A percentile compares a stretch with the other conserved stretches of the same genome.
phyloP scores from a whole-genome alignment of 1,140 invertebrate species.

The Diorhabda elongata region DNA sequence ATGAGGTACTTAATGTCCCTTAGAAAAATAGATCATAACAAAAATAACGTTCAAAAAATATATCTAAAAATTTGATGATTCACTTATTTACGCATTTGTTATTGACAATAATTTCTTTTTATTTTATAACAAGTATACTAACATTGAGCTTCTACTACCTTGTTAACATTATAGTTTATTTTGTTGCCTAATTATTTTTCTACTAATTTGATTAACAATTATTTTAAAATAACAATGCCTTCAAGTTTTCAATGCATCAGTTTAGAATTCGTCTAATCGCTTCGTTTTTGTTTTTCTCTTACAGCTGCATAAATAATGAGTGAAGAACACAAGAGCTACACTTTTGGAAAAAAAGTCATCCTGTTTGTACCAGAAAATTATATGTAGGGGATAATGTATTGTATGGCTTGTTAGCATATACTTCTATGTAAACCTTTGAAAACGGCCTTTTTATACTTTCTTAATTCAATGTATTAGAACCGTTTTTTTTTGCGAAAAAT shows the following conservation, averaged over 20 bases:
- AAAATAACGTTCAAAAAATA: too few species aligned
- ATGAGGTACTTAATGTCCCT: too few species aligned
- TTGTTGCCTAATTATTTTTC: background rate
- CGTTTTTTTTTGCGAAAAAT: too few species aligned
- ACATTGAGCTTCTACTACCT: background rate
- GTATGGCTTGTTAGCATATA: constrained; percentile 11
- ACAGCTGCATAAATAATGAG: constrained; percentile 41
- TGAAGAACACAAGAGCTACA: constrained; percentile 18
- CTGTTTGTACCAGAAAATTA: background rate
- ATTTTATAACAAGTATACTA: too few species aligned
- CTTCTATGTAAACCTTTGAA: background rate
- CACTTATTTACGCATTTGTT: too few species aligned
- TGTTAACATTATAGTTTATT: background rate
- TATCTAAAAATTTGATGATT: too few species aligned
- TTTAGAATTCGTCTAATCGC: constrained; percentile 38
- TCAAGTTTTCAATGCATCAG: background rate
- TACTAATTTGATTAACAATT: background rate
- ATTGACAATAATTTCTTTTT: too few species aligned
- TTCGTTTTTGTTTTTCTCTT: constrained; percentile 46
- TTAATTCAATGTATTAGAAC: too few species aligned
- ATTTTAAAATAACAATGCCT: background rate
- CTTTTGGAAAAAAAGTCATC: constrained; percentile 4
- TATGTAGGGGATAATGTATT: constrained; percentile 5
- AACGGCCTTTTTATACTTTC: constrained; percentile 8
- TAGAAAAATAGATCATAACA: too few species aligned